Evolutionary conservation across 2,888 invertebrate genomes (phyloP).

Genomic region (Drosophila heteroneura): DNA sequence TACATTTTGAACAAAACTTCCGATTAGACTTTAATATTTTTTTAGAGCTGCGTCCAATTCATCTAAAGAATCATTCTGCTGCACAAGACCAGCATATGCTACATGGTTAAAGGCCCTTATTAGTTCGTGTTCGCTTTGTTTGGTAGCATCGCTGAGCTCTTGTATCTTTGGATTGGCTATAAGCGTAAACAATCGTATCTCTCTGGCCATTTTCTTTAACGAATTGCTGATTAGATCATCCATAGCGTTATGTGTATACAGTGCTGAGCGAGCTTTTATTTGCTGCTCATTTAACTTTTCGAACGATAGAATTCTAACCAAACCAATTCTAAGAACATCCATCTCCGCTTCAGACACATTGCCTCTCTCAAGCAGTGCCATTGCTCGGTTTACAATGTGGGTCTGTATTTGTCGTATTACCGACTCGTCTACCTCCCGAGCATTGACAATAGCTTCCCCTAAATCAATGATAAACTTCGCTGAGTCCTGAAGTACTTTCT

Average conservation of each 20-base stretch:
- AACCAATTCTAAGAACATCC: accelerated
- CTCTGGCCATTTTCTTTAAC: not conserved
- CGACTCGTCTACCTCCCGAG: not conserved
- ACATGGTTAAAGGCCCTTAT: constrained; percentile 22
- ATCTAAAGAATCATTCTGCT: not conserved
- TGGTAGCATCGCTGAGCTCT: constrained; percentile 12
- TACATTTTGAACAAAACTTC: not conserved
- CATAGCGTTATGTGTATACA: not conserved
- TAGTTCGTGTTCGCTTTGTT: constrained; percentile 16
- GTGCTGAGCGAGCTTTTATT: not conserved
- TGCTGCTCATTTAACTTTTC: not conserved
- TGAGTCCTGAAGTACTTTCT: accelerated
- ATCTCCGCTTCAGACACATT: not conserved
- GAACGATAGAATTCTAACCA: not conserved
- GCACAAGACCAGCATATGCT: constrained; percentile 29
- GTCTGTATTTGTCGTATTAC: not conserved
- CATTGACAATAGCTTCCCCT: not conserved
- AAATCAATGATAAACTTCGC: not conserved
- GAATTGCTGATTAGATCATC: not conserved
- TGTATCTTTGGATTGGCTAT: constrained; percentile 10
- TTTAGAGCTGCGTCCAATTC: not conserved
- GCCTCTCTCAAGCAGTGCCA: not conserved
- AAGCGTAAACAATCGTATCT: constrained; percentile 4
- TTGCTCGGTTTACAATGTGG: not conserved
- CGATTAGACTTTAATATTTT: not conserved